A percentile compares a stretch with the other conserved stretches of the same genome.
Evolutionary conservation across 2,797 vertebrate species (phyloP).

Genomic region (Acanthurus lineatus): DNA sequence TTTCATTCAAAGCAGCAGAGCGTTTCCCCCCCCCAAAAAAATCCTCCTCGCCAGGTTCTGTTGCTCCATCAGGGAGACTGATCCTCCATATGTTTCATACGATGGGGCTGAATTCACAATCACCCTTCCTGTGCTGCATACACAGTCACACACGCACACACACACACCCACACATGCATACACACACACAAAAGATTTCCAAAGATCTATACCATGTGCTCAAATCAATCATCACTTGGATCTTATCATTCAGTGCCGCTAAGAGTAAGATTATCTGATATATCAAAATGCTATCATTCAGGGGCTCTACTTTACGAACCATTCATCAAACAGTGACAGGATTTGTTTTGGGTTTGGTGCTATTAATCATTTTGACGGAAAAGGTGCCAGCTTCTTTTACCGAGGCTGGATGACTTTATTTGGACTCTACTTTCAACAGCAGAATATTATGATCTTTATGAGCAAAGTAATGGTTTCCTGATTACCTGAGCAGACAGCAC

Average conservation of each 20-base stretch:
- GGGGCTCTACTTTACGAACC: conserved; percentile 19
- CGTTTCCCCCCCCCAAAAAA: not conserved
- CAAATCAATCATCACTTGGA: conserved; percentile 35
- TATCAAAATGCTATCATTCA: conserved; percentile 37
- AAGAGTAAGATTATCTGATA: conserved; percentile 42
- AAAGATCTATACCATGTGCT: conserved; percentile 14
- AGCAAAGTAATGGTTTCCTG: conserved; percentile 9
- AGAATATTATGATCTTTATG: conserved; percentile 9
- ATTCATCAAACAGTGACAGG: conserved; percentile 43
- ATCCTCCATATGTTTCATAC: conserved; percentile 49
- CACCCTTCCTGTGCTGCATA: not conserved
- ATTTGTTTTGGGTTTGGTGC: conserved; percentile 30
- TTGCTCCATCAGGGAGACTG: conserved; percentile 52
- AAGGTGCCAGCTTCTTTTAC: conserved; percentile 4
- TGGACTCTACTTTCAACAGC: conserved; percentile 10
- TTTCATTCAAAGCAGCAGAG: conserved; percentile 68
- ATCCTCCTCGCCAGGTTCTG: conserved; percentile 37
- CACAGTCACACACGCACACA: conserved; percentile 18
- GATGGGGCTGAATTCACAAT: conserved; percentile 56
- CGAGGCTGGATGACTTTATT: conserved; percentile 24
- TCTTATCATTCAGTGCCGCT: conserved; percentile 45
- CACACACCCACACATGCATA: conserved; percentile 17
- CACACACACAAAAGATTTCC: not conserved
- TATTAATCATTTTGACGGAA: conserved; percentile 48
- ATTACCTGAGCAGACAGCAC: not conserved